Conservation (phyloP, 2,113 vertebrate species). For the Mus spicilegus region DNA sequence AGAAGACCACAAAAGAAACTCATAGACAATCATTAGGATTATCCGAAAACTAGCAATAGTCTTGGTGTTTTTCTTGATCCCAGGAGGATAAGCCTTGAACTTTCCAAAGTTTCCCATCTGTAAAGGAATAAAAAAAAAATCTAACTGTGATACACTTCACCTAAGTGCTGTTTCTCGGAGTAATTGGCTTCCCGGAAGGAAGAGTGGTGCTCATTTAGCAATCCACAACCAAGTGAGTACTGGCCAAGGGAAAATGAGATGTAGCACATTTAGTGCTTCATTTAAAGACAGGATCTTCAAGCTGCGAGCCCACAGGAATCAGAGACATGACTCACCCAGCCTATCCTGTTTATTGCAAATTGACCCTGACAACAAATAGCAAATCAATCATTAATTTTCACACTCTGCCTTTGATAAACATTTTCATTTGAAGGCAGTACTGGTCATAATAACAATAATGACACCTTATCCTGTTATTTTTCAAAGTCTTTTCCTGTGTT, state of each 20-base stretch:
- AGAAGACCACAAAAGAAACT: conserved; percentile 25
- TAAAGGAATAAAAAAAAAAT: conserved; percentile 16
- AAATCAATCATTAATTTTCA: conserved; percentile 77
- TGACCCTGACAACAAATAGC: conserved; percentile 49
- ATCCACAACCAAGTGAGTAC: conserved; percentile 46
- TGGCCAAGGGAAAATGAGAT: conserved; percentile 67
- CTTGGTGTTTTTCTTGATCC: neutral
- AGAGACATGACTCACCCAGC: conserved; percentile 51
- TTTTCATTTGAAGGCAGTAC: conserved; percentile 68
- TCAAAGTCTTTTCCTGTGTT: conserved; percentile 24
- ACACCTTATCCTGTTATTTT: conserved; percentile 60
- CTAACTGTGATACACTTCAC: conserved; percentile 29
- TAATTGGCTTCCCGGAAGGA: conserved; percentile 76
- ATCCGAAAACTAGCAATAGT: neutral
- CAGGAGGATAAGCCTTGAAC: conserved; percentile 42
- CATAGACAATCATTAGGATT: neutral
- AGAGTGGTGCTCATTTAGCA: conserved; percentile 55
- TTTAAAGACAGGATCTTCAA: conserved; percentile 70
- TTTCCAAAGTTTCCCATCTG: conserved; percentile 56
- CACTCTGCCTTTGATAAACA: conserved; percentile 46
- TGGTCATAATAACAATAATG: conserved; percentile 52
- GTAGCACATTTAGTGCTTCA: conserved; percentile 56
- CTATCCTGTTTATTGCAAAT: conserved; percentile 67
- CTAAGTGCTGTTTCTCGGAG: conserved; percentile 39
- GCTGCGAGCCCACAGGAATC: conserved; percentile 62